These are phyloP conservation scores for Spodoptera littoralis DNA, from an alignment of 2,888 invertebrate genomes.

Conservation along the genomic window DNA sequence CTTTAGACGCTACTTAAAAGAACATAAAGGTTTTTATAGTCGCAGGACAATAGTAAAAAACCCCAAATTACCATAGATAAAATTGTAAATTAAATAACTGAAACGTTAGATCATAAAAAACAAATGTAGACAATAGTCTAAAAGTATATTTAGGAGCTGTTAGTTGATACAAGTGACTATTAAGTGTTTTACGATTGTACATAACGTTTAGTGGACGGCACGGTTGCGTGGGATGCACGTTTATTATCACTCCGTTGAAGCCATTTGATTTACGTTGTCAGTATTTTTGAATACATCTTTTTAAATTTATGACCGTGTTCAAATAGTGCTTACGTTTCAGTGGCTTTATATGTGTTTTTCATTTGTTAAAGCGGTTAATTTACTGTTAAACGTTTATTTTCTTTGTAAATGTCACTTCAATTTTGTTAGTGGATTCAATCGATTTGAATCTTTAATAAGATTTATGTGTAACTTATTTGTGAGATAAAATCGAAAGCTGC, in stretches of 20 bases:
- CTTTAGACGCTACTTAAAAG: slow-evolving; percentile 22
- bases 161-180: slow-evolving; percentile 61
- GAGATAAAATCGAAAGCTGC: neutral
- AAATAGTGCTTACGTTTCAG: slow-evolving; percentile 46
- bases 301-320: slow-evolving; percentile 57
- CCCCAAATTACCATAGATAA: slow-evolving; percentile 30
- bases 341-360: slow-evolving; percentile 53
- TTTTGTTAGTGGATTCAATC: slow-evolving; percentile 43
- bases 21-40: slow-evolving; percentile 31
- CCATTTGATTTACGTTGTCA: slow-evolving; percentile 59
- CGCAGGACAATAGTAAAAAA: slow-evolving; percentile 37
- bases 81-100: slow-evolving; percentile 33
- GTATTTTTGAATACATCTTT: slow-evolving; percentile 59
- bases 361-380: slow-evolving; percentile 56
- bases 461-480: slow-evolving; percentile 24
- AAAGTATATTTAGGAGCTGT: slow-evolving; percentile 45
- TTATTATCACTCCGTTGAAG: slow-evolving; percentile 64
- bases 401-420: slow-evolving; percentile 34
- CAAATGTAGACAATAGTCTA: slow-evolving; percentile 39
- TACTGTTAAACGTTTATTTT: slow-evolving; percentile 32
- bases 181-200: slow-evolving; percentile 65
- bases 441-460: slow-evolving; percentile 15
- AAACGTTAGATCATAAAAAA: slow-evolving; percentile 40
- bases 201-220: slow-evolving; percentile 64
- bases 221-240: slow-evolving; percentile 52